Evolutionary conservation across 2,797 vertebrate species (phyloP).

Genomic region (Poecilia velifera): DNA sequence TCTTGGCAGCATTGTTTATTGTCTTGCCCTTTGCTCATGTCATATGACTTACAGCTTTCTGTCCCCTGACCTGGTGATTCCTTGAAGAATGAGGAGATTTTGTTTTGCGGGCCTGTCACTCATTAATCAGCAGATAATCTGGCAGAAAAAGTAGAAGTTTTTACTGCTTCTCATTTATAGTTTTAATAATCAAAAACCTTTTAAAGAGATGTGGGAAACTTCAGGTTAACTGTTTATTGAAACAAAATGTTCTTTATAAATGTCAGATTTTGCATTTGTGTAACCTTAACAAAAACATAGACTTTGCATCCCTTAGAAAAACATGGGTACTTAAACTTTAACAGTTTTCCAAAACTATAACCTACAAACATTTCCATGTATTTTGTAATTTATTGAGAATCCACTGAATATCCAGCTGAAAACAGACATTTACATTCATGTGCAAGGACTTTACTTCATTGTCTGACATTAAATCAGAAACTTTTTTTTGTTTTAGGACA

Average conservation of each 20-base stretch:
- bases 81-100: neutral
- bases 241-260: neutral
- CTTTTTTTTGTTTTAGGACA: neutral
- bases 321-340: neutral
- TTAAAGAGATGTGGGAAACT: neutral
- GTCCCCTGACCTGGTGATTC: constrained; percentile 22
- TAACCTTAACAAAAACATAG: neutral
- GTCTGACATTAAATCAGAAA: neutral
- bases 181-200: neutral
- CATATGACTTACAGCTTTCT: constrained; percentile 34
- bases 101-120: constrained; percentile 2
- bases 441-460: neutral
- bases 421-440: neutral
- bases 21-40: constrained; percentile 31
- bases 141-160: neutral
- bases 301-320: neutral
- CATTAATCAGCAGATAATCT: constrained; percentile 8
- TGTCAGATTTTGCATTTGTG: neutral
- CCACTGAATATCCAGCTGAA: neutral
- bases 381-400: neutral
- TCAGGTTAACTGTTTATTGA: neutral
- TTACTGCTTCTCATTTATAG: neutral
- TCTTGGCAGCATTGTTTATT: constrained; percentile 40
- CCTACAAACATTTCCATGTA: neutral
- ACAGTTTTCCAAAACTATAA: neutral